A percentile compares a stretch with the other conserved stretches of the same genome.
phyloP scores from a whole-genome alignment of 2,797 vertebrate species.

The Synanceia verrucosa region DNA sequence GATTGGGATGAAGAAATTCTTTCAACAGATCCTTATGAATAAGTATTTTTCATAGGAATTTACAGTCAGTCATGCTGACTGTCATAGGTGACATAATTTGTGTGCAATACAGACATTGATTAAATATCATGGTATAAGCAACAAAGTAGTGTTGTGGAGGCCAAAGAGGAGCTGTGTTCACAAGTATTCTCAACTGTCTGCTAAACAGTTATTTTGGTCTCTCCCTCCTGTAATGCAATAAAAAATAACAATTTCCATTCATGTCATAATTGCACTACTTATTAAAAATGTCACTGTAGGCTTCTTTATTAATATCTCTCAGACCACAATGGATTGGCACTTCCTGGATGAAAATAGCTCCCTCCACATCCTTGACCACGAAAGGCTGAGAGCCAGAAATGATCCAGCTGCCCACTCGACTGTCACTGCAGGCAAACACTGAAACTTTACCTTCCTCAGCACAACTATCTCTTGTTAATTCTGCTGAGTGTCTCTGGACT shows the following conservation, averaged over 20 bases:
- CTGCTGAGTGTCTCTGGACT: slow-evolving; percentile 39
- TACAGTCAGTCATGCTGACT: too few species aligned
- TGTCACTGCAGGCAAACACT: slow-evolving; percentile 39
- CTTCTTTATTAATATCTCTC: slow-evolving; percentile 50
- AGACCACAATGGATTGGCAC: slow-evolving; percentile 40
- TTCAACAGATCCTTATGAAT: not conserved
- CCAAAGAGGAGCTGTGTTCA: not conserved
- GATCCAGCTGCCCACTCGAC: slow-evolving; percentile 35
- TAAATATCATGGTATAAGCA: not conserved
- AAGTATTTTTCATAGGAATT: not conserved
- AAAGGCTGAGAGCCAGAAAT: slow-evolving; percentile 41
- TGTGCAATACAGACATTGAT: not conserved
- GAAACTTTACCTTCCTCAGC: slow-evolving; percentile 24
- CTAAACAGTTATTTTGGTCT: not conserved
- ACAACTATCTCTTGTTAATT: slow-evolving; percentile 57
- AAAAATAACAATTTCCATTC: slow-evolving; percentile 3
- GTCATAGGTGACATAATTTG: not conserved
- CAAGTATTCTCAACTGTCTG: not conserved
- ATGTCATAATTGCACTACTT: slow-evolving; percentile 30
- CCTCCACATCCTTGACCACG: slow-evolving; percentile 66
- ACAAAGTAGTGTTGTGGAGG: not conserved
- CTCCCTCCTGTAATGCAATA: not conserved
- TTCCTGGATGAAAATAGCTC: slow-evolving; percentile 63
- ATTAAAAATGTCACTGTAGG: slow-evolving; percentile 13
- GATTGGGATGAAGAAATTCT: not conserved